Base-by-base conservation (phyloP, 1,140 invertebrate species). In the Drosophila melanica region DNA sequence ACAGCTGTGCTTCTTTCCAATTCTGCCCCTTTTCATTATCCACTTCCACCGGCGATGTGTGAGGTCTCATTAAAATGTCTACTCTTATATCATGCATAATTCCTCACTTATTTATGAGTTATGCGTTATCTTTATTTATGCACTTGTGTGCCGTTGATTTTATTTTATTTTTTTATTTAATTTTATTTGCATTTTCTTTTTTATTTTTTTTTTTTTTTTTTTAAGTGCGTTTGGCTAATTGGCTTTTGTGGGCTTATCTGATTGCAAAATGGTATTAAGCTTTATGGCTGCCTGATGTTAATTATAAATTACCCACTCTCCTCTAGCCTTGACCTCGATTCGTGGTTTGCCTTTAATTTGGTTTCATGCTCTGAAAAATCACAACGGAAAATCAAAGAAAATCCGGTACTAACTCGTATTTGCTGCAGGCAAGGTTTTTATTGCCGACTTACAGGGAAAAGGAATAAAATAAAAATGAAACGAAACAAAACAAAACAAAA, bases 41-140 rank as follows among this genome's bases (percentile, higher is more conserved):
- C 4, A 11, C 3, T 8, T 33, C 30, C 30, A 8, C 30, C 8
- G 3, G 6, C 1, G 30, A 8, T 9, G 30, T 33, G 30, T 33
- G 30, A 33, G 18, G 12, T 60, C 51, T 55, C 63, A 47, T 54
- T 67, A 53, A 60, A 57, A 71, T 27, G 62, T 54, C 50, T 47
- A 39, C 30, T 44, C 41, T 65, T 57, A 42, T 64, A 47, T 47
- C 44, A 51, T 75, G 74, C 64, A 77, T 68, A 80, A 80, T 71
- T 74, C 68, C 12, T 41, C 35, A 47, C 59, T 68, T 75, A 86
- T 85, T 85, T 86, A 86, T 86, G 75, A 50, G 66, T 53, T 75
- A 62, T 75, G 67, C 54, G 58, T 71, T 86, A 81, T 78, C 81
- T 66, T 66, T 77, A 77, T 85, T 81, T 85, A 81, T 72, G 66